Evolutionary conservation across 2,888 invertebrate genomes (phyloP).

Genomic region (Ceraclea dissimilis): DNA sequence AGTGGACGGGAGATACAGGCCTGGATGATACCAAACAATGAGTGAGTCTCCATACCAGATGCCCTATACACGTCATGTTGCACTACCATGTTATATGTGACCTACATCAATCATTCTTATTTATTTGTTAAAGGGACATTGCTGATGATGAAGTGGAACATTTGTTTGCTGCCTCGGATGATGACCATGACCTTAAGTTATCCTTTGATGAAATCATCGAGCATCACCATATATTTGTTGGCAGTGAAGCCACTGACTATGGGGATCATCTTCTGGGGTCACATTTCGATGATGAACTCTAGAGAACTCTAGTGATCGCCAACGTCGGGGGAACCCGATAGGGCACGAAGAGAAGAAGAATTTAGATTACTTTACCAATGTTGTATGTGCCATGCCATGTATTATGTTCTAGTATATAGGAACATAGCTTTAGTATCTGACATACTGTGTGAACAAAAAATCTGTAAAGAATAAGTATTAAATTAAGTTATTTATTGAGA

Average conservation of each 20-base stretch:
- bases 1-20: constrained; percentile 70
- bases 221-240: constrained; percentile 85
- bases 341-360: too few relatives aligned
- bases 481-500: too few relatives aligned
- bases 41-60: constrained; percentile 49
- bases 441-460: too few relatives aligned
- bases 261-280: constrained; percentile 78
- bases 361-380: too few relatives aligned
- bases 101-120: background rate
- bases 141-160: constrained; percentile 88
- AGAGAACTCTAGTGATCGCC: too few relatives aligned
- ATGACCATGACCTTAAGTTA: constrained; percentile 72
- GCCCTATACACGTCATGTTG: background rate
- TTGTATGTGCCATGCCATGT: too few relatives aligned
- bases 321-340: too few relatives aligned
- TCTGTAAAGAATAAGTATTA: too few relatives aligned
- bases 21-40: constrained; percentile 89
- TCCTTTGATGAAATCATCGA: constrained; percentile 73
- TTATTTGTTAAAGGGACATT: constrained; percentile 57
- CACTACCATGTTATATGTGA: background rate
- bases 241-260: constrained; percentile 86
- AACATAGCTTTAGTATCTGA: too few relatives aligned
- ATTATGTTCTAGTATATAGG: too few relatives aligned
- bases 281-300: constrained; percentile 76
- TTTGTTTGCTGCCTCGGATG: constrained; percentile 78